Base-by-base conservation (phyloP, 2,888 invertebrate species). In the Miltochrista miniata region DNA sequence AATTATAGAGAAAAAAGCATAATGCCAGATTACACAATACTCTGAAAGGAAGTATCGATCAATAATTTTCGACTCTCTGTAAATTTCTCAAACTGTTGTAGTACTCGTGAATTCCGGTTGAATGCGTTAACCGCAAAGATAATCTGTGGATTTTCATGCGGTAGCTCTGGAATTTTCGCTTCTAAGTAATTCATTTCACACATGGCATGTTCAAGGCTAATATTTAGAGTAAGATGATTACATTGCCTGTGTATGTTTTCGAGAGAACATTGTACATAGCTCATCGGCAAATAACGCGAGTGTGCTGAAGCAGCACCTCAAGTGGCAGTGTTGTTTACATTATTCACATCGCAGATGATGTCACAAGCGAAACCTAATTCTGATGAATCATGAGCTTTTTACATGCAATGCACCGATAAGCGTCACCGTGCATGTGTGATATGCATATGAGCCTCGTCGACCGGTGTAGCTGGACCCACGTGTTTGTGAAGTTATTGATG, bases 371-470 rank as follows among this genome's bases (percentile, higher is more conserved):
- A 83, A 82, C 79, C 82, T 79, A 85, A 87, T 83, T 85, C 76
- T 79, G 86, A 84, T 89, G 90, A 90, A 83, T 90, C 90, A 90
- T 77, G 76, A 83, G 82, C 87, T 87, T 89, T 64, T 88, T 87
- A 82, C 84, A 79, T 76, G 77, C 82, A 83, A 85, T 90, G 89
- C 87, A 87, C 77, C 87, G 89, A 89, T 88, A 89, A 87, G 81
- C 76, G 68, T 70, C 76, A 74, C 76, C 72, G 75, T 79, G 79
- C 79, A 76, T 79, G 80, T 74, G 77, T 78, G 80, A 81, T 85
- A 84, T 73, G 31, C 31, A 31, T 31, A 31, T 31, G 79, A 74
- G 65, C 56, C 63, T 63, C 53, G 65, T 64, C 68, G 71, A 54
- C 48, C 61, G 67, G 64, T 74, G 74, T 71, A 74, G 75, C 69